Evolutionary conservation across 2,113 vertebrate genomes (phyloP).

Genomic region (Lutjanus erythropterus): DNA sequence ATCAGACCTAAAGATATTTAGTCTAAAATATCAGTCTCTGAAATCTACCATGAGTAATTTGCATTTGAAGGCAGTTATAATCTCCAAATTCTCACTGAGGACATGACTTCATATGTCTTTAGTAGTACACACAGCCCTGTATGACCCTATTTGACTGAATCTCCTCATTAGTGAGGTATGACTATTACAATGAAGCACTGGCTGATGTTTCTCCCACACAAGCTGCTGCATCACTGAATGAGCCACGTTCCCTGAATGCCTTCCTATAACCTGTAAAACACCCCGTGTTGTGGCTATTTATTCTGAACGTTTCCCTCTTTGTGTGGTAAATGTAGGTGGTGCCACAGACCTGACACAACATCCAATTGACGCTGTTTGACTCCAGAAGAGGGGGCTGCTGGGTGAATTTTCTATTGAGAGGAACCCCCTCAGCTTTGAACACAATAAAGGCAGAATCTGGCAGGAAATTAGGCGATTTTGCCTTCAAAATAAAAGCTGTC

Average conservation of each 20-base stretch:
- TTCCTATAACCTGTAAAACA: neutral
- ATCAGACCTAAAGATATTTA: neutral
- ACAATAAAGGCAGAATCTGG: constrained; percentile 30
- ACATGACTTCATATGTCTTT: neutral
- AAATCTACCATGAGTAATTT: neutral
- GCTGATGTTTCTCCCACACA: neutral
- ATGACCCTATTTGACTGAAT: too few species aligned
- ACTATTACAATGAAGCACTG: too few species aligned
- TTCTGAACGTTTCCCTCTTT: constrained; percentile 14
- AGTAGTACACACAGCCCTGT: neutral
- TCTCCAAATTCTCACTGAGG: neutral
- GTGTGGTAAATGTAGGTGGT: constrained; percentile 36
- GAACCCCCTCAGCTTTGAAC: constrained; percentile 80
- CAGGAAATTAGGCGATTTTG: constrained; percentile 57
- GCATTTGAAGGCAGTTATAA: neutral
- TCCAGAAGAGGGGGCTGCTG: constrained; percentile 86
- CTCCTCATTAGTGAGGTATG: neutral
- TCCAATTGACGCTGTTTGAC: constrained; percentile 73
- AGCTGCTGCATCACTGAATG: neutral
- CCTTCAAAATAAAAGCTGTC: constrained; percentile 74
- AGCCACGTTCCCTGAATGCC: neutral
- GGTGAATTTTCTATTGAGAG: constrained; percentile 82
- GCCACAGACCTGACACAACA: constrained; percentile 39
- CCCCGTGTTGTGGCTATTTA: neutral
- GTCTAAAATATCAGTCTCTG: neutral